Evolutionary conservation across 1,140 invertebrate species (phyloP).

Genomic region (Cataglyphis hispanica): DNA sequence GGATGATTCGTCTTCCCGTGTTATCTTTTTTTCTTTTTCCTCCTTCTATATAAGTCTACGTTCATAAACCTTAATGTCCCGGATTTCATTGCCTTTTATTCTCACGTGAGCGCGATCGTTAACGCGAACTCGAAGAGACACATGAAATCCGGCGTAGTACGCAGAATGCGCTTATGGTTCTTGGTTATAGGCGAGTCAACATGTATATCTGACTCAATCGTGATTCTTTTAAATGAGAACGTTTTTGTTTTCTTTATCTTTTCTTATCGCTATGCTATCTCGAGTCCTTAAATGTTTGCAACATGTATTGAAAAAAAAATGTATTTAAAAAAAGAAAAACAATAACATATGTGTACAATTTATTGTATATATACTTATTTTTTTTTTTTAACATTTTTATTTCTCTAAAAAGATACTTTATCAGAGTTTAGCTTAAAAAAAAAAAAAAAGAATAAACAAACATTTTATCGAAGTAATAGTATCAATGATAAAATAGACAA

Average conservation of each 20-base stretch:
- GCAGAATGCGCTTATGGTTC: background rate
- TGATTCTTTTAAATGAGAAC: slow-evolving; percentile 7
- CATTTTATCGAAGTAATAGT: background rate
- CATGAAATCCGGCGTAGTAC: background rate
- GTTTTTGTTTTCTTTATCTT: slow-evolving; percentile 35
- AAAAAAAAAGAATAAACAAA: background rate
- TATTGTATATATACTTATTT: too few relatives aligned
- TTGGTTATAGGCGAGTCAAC: slow-evolving; percentile 37
- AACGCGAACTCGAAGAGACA: slow-evolving; percentile 53
- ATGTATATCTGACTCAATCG: background rate
- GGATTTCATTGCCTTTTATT: slow-evolving; percentile 70
- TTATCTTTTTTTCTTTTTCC: background rate
- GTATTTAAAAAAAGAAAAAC: too few relatives aligned
- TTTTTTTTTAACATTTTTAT: background rate
- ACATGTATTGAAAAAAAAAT: background rate
- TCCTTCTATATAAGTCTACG: slow-evolving; percentile 7
- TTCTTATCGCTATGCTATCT: slow-evolving; percentile 5
- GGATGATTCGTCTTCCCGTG: slow-evolving; percentile 43
- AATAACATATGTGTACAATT: background rate
- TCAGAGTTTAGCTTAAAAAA: background rate
- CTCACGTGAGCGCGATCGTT: slow-evolving; percentile 65
- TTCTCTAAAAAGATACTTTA: background rate
- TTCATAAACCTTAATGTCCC: slow-evolving; percentile 63
- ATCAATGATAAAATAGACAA: background rate
- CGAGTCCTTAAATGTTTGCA: background rate